These are phyloP conservation scores for Drosophila meridionalis DNA, from an alignment of 2,888 invertebrate genomes.

Conservation along the genomic window DNA sequence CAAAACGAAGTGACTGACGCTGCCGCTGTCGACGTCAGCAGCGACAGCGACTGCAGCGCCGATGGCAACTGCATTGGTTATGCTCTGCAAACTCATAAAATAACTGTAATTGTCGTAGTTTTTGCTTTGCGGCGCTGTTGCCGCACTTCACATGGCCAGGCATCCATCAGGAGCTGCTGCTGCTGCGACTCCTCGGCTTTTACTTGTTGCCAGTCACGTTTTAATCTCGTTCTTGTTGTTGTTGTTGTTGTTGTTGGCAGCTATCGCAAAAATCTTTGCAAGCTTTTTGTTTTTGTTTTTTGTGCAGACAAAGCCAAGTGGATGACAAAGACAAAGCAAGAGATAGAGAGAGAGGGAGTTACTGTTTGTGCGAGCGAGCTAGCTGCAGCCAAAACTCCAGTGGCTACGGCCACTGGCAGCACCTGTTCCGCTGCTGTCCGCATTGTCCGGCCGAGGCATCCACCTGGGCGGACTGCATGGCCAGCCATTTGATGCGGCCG, in stretches of 20 bases:
- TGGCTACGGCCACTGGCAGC: conserved; percentile 38
- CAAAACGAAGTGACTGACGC: conserved; percentile 64
- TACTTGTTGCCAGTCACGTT: conserved; percentile 76
- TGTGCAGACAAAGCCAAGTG: conserved; percentile 44
- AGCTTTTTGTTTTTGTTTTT: conserved; percentile 24
- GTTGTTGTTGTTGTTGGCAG: conserved; percentile 21
- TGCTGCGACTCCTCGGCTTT: conserved; percentile 21
- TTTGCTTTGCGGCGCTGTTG: conserved; percentile 56
- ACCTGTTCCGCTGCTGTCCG: conserved; percentile 57
- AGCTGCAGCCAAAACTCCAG: conserved; percentile 14
- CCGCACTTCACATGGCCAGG: conserved; percentile 52
- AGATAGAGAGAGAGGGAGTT: background rate
- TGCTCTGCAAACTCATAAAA: conserved; percentile 80
- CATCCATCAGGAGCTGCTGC: conserved; percentile 25
- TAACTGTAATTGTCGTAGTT: conserved; percentile 81
- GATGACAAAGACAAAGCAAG: conserved; percentile 43
- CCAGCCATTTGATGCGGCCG: conserved; percentile 45
- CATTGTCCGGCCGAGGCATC: conserved; percentile 5
- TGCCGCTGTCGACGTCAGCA: background rate
- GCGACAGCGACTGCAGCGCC: background rate
- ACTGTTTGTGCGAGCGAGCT: background rate
- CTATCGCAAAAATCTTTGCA: conserved; percentile 58
- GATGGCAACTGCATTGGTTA: conserved; percentile 55
- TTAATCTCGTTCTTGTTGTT: conserved; percentile 22
- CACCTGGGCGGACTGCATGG: conserved; percentile 18